phyloP scores from a whole-genome alignment of 64 coral and sea anemone genomes.

The Actinia equina region DNA sequence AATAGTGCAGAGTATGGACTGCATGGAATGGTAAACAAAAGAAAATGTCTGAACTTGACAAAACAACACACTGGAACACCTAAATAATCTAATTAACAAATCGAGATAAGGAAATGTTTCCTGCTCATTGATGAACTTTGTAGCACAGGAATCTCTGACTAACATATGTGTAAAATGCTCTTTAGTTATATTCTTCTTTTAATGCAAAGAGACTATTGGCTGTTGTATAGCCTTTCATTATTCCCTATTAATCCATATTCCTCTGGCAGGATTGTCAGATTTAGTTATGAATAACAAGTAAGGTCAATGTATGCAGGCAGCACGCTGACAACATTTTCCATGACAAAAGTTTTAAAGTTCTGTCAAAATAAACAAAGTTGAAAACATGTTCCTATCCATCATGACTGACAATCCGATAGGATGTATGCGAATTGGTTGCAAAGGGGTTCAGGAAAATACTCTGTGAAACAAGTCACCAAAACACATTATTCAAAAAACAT shows the following conservation, averaged over 20 bases:
- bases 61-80: background rate
- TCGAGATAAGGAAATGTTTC: background rate
- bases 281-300: background rate
- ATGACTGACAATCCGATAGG: too few relatives aligned
- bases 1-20: background rate
- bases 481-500: background rate
- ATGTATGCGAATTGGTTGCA: too few relatives aligned
- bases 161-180: too few relatives aligned
- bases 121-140: background rate
- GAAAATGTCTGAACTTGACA: background rate
- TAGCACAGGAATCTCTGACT: background rate
- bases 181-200: too few relatives aligned
- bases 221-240: background rate
- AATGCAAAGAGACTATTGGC: too few relatives aligned
- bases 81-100: constrained; percentile 5
- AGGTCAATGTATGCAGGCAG: background rate
- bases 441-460: background rate
- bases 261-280: background rate
- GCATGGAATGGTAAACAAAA: background rate
- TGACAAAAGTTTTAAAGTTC: background rate
- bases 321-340: background rate
- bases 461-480: background rate
- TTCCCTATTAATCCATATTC: background rate
- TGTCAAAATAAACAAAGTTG: background rate
- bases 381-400: background rate